phyloP scores from a whole-genome alignment of 2,888 invertebrate genomes.

The Cheilosia pagana region DNA sequence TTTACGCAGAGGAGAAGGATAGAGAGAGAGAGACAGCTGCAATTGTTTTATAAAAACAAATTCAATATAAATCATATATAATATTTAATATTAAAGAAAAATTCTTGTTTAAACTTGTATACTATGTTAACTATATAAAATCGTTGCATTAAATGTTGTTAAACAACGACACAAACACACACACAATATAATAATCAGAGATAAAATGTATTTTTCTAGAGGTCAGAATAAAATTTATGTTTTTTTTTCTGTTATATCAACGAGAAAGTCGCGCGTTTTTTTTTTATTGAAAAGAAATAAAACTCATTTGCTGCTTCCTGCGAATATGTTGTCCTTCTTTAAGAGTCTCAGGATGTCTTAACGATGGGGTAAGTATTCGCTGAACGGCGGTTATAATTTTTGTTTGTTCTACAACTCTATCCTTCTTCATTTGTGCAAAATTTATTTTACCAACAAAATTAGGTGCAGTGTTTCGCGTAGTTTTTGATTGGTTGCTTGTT shows the following conservation, averaged over 20 bases:
- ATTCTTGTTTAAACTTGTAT: conserved; percentile 42
- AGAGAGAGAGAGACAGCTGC: conserved; percentile 78
- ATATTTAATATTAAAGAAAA: conserved; percentile 47
- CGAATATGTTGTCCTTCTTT: conserved; percentile 72
- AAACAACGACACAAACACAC: conserved; percentile 60
- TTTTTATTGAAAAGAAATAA: conserved; percentile 46
- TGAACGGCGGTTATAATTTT: conserved; percentile 25
- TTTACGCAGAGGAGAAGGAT: conserved; percentile 82
- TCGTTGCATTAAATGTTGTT: conserved; percentile 70
- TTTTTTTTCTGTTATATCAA: conserved; percentile 58
- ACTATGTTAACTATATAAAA: conserved; percentile 52
- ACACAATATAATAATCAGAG: conserved; percentile 44
- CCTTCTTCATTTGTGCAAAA: conserved; percentile 85
- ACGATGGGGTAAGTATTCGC: conserved; percentile 74
- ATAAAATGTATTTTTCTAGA: conserved; percentile 71
- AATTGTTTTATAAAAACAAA: conserved; percentile 58
- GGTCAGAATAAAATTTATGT: conserved; percentile 67
- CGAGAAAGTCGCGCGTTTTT: conserved; percentile 63
- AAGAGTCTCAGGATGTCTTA: conserved; percentile 71
- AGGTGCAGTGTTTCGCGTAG: conserved; percentile 57
- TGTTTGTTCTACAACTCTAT: conserved; percentile 84
- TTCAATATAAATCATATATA: conserved; percentile 59
- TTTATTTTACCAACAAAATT: conserved; percentile 63
- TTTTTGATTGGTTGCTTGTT: conserved; percentile 62
- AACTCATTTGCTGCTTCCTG: conserved; percentile 29